Evolutionary conservation across 2,888 invertebrate species (phyloP), one percentile per base, ranked within the genome.

Genomic region (Xylophagus ater): DNA sequence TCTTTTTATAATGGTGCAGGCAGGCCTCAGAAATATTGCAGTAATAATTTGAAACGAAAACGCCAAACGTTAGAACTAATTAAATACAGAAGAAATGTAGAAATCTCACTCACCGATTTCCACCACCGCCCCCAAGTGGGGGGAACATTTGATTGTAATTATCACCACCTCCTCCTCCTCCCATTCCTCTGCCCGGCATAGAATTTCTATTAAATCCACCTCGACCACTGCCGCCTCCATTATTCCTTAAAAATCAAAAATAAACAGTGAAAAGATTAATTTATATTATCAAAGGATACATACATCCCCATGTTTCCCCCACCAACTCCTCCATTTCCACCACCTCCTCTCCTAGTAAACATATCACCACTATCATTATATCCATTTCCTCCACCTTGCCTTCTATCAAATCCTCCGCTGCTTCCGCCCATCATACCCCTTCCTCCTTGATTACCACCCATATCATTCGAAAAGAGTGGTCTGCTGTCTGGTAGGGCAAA

Each of bases 31-130:
- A n/a, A n/a, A n/a, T n/a, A n/a, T n/a, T n/a, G n/a, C 7, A n/a
- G 26, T 5, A 26, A 12, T 5, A 10, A 9, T 26, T 28, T 28
- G 34, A 34, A 34, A 34, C 33, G 40, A 34, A 34, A 40, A 40
- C 33, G 33, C 12, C 21, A 26, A 23, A 9, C n/a, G n/a, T n/a
- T n/a, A n/a, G n/a, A n/a, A n/a, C n/a, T n/a, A n/a, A n/a, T n/a
- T 6, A 23, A 23, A 23, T 10, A 9, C 23, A 23, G 23, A 23
- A 23, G 9, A 23, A 23, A 3, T 18, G 19, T 32, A 18, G 19
- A 18, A 12, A n/a, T 28, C 6, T 6, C n/a, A 47, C 54, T 39
- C 46, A 57, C 60, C 58, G 57, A 46, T 60, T 55, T 40, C 55
- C 51, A 34, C 51, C 49, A 4, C 51, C 51, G 17, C 52, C 46